Conservation (phyloP, 2,888 invertebrate genomes). For the Stomorhina lunata region DNA sequence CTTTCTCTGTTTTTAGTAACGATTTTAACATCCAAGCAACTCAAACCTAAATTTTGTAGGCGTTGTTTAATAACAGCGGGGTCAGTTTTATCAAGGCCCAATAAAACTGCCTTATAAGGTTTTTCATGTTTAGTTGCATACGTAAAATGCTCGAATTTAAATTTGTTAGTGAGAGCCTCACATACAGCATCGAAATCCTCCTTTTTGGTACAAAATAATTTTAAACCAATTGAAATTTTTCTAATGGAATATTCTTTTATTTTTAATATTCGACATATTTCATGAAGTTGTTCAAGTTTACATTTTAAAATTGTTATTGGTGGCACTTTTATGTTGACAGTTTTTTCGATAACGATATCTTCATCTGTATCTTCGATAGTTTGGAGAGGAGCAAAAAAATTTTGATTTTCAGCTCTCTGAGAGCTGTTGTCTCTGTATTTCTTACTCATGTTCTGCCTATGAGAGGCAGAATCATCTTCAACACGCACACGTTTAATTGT, state of each 20-base stretch:
- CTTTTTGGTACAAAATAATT: background rate
- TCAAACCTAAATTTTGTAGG: background rate
- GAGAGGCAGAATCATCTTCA: background rate
- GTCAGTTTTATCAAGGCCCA: background rate
- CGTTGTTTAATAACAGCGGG: background rate
- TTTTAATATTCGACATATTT: conserved; percentile 7
- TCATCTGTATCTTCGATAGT: no score
- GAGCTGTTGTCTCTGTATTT: background rate
- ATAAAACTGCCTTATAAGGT: conserved; percentile 1
- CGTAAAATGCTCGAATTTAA: background rate
- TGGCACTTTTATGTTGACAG: no score
- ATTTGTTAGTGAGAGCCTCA: background rate
- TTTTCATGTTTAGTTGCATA: conserved; percentile 14
- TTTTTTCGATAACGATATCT: no score
- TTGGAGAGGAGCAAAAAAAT: background rate
- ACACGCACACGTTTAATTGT: background rate
- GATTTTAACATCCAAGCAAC: background rate
- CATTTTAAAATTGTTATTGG: conserved; percentile 22
- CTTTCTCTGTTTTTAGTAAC: background rate
- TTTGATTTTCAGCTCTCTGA: background rate
- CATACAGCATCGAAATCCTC: background rate
- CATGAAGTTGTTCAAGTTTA: conserved; percentile 20
- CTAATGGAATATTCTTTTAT: background rate
- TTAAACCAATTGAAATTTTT: conserved; percentile 9
- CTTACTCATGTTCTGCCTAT: background rate